Conservation (phyloP, 2,888 invertebrate species). For the Philonicus albiceps region DNA sequence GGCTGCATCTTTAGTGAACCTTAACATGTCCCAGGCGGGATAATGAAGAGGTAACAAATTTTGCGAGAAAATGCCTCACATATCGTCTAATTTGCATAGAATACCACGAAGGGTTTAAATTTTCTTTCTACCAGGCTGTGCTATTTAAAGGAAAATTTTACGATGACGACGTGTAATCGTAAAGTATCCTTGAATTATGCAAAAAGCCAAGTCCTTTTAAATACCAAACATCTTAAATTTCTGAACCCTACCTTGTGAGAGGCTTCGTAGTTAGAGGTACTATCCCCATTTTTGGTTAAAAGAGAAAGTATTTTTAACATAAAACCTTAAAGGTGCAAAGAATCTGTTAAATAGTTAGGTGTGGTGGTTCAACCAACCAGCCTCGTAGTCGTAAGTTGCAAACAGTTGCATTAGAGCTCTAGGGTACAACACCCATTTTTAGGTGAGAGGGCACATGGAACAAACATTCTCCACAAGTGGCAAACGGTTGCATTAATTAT, state of each 20-base stretch:
- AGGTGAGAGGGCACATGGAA: not conserved
- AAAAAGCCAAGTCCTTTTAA: not conserved
- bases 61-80: not conserved
- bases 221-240: not conserved
- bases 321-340: not conserved
- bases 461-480: not conserved
- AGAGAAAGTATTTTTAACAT: not conserved
- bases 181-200: not conserved
- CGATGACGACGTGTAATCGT: not conserved
- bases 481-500: not conserved
- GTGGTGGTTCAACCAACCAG: not conserved
- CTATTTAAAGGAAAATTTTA: not conserved
- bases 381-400: not conserved
- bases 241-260: no score
- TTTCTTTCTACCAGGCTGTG: not conserved
- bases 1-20: not conserved
- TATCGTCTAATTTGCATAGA: not conserved
- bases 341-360: not conserved
- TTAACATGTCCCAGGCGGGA: not conserved
- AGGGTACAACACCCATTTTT: not conserved
- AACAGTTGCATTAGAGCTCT: not conserved
- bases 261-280: not conserved
- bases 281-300: no score
- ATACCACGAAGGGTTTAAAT: not conserved
- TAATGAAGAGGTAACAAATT: not conserved